Evolutionary conservation across 2,888 invertebrate genomes (phyloP), one percentile per base, ranked within the genome.

Genomic region (Diadegma fenestrale): DNA sequence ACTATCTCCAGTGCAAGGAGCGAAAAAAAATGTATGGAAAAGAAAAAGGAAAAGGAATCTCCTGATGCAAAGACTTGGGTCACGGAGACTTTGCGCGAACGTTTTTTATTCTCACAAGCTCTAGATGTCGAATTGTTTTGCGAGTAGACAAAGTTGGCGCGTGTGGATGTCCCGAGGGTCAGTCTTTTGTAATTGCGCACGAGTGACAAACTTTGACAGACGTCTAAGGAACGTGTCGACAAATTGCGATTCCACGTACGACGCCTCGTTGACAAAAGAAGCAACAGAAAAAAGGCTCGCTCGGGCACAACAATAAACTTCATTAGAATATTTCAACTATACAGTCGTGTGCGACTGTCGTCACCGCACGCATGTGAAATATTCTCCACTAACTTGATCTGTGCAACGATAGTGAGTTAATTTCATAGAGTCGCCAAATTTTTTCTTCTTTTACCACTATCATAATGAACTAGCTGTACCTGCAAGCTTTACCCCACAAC

Each of bases 1-100:
- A 79, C 85, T 85, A 82, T 85, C 82, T 85, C 85, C 68, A 41
- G 26, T 33, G 72, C 30, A 71, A 69, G 61, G 41, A 48, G 48
- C 12, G 64, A 58, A 22, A 48, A 71, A 71, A 26, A 33, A 5
- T 33, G 33, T 6, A 4, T 10, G 26, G 8, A 17, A 71, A 58
- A 75, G 19, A 45, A 61, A 82, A 79, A 75, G n/a, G 41, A 61
- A 68, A 54, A 71, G 17, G 17, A 19, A 33, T 51, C 54, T 58
- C 71, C 73, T 43, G 78, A 37, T 37, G 37, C 61, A 64, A 22
- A 63, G 41, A 61, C 58, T 43, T 22, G 68, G 30, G 43, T 54
- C 12, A 10, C 37, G 45, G 51, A 66, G 43, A 33, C 71, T 76
- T 48, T 37, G 45, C 41, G 66, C 41, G 22, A 51, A 8, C 22